phyloP scores from a whole-genome alignment of 2,888 invertebrate species.

The Rhodophaea formosa region DNA sequence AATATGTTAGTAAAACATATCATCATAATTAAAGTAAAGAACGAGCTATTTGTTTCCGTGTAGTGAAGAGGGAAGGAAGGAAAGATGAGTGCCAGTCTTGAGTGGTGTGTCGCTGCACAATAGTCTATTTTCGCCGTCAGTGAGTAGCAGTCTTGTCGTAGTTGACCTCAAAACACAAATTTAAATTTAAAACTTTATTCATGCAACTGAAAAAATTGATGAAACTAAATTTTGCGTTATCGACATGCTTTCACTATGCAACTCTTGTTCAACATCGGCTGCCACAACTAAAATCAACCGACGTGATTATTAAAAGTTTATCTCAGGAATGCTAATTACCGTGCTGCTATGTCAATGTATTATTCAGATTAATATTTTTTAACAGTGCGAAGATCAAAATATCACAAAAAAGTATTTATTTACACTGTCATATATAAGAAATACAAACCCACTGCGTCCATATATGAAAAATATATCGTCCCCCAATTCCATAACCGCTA shows the following conservation, averaged over 20 bases:
- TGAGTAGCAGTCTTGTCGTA: constrained; percentile 32
- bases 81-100: constrained; percentile 38
- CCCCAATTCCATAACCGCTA: constrained; percentile 69
- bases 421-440: constrained; percentile 27
- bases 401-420: constrained; percentile 21
- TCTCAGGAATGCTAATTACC: constrained; percentile 12
- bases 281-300: not conserved
- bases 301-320: not conserved
- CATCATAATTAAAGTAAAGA: constrained; percentile 7
- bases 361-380: not conserved
- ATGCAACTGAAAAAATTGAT: not conserved
- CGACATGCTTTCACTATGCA: not conserved
- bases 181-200: constrained; percentile 15
- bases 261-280: not conserved
- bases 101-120: constrained; percentile 44
- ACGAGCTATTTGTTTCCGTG: constrained; percentile 21
- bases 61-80: constrained; percentile 27
- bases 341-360: constrained; percentile 14
- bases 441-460: constrained; percentile 72
- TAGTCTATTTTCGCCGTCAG: constrained; percentile 45
- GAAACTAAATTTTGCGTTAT: not conserved
- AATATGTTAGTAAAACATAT: not conserved
- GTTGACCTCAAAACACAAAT: constrained; percentile 41
- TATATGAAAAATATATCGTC: constrained; percentile 65
- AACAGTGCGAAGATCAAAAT: not conserved